A percentile compares a stretch with the other conserved stretches of the same genome.
Evolutionary conservation across 1,140 invertebrate genomes (phyloP).

Genomic region (Drosophila serrata): DNA sequence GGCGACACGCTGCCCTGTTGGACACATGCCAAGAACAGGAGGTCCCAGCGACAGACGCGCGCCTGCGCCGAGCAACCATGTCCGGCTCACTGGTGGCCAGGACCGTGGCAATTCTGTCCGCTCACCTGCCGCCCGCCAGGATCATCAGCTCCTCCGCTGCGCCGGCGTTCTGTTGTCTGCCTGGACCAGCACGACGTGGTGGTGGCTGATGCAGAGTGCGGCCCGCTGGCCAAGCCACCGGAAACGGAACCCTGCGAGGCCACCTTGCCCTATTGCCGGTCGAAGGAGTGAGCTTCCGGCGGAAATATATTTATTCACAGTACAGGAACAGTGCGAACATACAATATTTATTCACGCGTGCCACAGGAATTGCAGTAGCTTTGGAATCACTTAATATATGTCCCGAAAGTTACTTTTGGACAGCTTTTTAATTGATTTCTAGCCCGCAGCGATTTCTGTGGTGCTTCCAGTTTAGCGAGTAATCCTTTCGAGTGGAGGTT

Average conservation of each 20-base stretch:
- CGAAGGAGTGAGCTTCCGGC: constrained; percentile 22
- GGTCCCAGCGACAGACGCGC: constrained; percentile 87
- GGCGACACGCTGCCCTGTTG: constrained; percentile 90
- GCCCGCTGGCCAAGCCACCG: constrained; percentile 86
- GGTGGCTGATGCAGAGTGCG: constrained; percentile 89
- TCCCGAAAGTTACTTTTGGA: background rate
- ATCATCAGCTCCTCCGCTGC: constrained; percentile 85
- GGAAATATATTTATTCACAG: constrained; percentile 37
- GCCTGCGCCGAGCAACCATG: constrained; percentile 90
- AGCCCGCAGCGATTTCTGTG: background rate
- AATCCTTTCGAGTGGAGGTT: constrained; percentile 26
- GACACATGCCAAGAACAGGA: constrained; percentile 86
- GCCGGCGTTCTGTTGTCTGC: constrained; percentile 91
- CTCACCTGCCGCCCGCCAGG: constrained; percentile 87
- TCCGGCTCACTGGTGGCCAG: constrained; percentile 92
- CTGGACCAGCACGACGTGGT: constrained; percentile 89
- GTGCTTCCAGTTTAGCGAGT: constrained; percentile 14
- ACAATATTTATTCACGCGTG: constrained; percentile 45
- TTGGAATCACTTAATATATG: background rate
- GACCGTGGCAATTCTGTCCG: constrained; percentile 93
- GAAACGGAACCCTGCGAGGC: constrained; percentile 88
- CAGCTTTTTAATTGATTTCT: background rate
- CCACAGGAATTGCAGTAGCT: background rate
- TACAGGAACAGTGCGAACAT: constrained; percentile 12
- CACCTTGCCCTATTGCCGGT: constrained; percentile 87